These are phyloP conservation scores for Toxotes jaculatrix DNA, from an alignment of 2,113 vertebrate species.

Conservation along the genomic window DNA sequence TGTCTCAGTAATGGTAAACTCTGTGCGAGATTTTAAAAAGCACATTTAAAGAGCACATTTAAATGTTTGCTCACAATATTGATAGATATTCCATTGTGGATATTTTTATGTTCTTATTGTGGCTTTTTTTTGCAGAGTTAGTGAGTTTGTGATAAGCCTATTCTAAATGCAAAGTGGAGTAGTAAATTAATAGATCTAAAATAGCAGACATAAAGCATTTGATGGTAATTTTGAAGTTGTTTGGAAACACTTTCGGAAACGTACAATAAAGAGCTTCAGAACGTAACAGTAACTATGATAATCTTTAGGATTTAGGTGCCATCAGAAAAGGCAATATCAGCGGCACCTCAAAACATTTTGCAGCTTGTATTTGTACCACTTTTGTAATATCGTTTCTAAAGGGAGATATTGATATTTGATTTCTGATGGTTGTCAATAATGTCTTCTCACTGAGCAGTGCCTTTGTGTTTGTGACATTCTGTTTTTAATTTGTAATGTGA, in stretches of 20 bases:
- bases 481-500: constrained; percentile 4
- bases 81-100: not conserved
- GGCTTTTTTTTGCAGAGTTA: not conserved
- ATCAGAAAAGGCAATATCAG: not conserved
- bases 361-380: not conserved
- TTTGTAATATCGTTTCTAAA: constrained; percentile 11
- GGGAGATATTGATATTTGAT: not conserved
- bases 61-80: not conserved
- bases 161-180: not conserved
- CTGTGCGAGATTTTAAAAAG: not conserved
- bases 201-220: not conserved
- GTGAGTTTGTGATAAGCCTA: not conserved
- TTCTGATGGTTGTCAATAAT: not conserved
- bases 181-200: not conserved
- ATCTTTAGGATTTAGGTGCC: constrained; percentile 2
- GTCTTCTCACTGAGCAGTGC: constrained; percentile 7
- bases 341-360: not conserved
- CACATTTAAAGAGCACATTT: no score
- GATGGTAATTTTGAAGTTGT: not conserved
- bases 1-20: not conserved
- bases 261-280: not conserved
- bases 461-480: constrained; percentile 21
- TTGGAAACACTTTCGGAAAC: not conserved
- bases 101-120: constrained; percentile 1
- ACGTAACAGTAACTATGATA: not conserved